Percentiles rank a stretch among this genome's conserved stretches.
phyloP scores from a whole-genome alignment of 2,113 vertebrate genomes.

The Thalassarche chlororhynchos region DNA sequence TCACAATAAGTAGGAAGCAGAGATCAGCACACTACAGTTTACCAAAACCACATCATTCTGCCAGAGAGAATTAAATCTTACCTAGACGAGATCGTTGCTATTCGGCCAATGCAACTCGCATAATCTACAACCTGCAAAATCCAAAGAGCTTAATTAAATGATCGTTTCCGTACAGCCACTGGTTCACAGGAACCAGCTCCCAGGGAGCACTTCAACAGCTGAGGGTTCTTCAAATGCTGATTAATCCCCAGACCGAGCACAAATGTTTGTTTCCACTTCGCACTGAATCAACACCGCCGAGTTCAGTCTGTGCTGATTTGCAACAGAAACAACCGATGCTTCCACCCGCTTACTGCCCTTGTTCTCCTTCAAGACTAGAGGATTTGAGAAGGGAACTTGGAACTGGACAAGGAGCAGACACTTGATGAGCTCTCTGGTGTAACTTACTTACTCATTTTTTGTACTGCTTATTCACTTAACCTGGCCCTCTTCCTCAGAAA shows the following conservation, averaged over 20 bases:
- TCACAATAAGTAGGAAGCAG: neutral
- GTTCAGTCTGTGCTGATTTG: neutral
- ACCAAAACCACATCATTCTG: neutral
- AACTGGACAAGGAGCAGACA: neutral
- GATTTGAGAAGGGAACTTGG: neutral
- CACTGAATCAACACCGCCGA: neutral
- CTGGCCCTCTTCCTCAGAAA: neutral
- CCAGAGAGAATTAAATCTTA: constrained; percentile 34
- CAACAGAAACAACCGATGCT: neutral
- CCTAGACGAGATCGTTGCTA: constrained; percentile 74
- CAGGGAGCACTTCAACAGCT: neutral
- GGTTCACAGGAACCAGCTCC: neutral
- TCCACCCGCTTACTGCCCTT: neutral
- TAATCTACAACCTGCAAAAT: constrained; percentile 73
- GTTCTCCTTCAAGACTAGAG: neutral
- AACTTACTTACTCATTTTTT: neutral
- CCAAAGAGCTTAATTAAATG: neutral
- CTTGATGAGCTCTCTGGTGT: neutral
- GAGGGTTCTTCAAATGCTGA: neutral
- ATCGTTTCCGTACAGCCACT: rapidly evolving
- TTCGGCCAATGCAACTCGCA: constrained; percentile 38
- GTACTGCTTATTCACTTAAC: neutral
- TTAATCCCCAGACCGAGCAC: neutral
- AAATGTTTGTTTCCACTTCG: neutral
- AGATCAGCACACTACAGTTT: neutral